Percentiles rank a stretch among this genome's conserved stretches.
These are phyloP conservation scores for Saccopteryx leptura DNA, from an alignment of 2,113 vertebrate species.

Conservation along the genomic window DNA sequence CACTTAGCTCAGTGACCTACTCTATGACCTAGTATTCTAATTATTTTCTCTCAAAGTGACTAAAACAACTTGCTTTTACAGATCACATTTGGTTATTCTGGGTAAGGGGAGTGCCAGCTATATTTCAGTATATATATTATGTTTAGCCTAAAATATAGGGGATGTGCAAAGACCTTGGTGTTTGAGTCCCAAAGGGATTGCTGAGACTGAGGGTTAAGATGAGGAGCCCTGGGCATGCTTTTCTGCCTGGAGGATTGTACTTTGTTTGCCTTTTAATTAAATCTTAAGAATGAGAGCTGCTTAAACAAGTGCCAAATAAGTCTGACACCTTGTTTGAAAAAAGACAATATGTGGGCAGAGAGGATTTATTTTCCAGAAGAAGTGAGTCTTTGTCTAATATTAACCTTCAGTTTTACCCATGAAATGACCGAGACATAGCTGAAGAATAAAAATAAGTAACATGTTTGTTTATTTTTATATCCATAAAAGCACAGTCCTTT, in stretches of 20 bases:
- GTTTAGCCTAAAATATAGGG: background rate
- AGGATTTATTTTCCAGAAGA: background rate
- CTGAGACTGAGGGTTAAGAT: background rate
- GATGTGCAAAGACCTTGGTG: background rate
- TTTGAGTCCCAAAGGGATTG: background rate
- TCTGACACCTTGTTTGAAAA: background rate
- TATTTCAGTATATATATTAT: background rate
- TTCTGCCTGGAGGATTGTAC: background rate
- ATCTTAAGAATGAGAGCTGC: background rate
- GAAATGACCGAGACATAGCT: background rate
- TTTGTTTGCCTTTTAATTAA: background rate
- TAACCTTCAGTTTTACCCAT: background rate
- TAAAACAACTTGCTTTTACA: background rate
- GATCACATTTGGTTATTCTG: background rate
- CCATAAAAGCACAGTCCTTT: background rate
- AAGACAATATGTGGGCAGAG: background rate
- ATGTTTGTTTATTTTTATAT: background rate
- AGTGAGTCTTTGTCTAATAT: background rate
- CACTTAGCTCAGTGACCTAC: background rate
- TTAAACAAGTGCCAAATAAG: background rate
- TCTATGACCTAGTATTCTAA: background rate
- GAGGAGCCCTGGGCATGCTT: background rate
- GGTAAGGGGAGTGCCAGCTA: rapidly evolving
- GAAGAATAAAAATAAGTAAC: background rate
- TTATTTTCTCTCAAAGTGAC: background rate